Conservation (phyloP, 2,888 invertebrate genomes). For the Diaperis boleti region DNA sequence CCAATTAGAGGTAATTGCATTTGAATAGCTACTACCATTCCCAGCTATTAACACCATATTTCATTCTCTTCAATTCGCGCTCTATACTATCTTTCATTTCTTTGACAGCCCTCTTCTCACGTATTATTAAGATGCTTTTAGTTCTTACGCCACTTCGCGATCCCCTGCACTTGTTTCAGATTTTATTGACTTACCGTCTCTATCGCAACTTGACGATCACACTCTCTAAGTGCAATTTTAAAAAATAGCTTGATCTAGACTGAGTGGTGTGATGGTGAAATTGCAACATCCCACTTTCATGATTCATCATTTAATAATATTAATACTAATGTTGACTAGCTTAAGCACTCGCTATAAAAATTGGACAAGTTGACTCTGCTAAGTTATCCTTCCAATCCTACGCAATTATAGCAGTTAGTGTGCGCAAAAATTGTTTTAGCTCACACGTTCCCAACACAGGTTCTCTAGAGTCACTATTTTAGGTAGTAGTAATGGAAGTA, state of each 20-base stretch:
- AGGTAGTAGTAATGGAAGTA: slow-evolving; percentile 99
- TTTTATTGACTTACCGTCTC: slow-evolving; percentile 25
- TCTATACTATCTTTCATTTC: slow-evolving; percentile 25
- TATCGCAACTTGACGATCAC: neutral
- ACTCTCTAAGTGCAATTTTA: neutral
- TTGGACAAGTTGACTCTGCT: slow-evolving; percentile 25
- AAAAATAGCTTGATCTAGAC: neutral
- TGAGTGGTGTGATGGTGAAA: neutral
- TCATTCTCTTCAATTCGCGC: slow-evolving; percentile 23
- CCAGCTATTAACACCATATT: slow-evolving; percentile 9
- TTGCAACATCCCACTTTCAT: slow-evolving; percentile 8
- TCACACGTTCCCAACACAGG: neutral
- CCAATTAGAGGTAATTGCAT: slow-evolving; percentile 85
- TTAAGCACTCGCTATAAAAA: slow-evolving; percentile 18
- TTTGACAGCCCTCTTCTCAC: slow-evolving; percentile 22
- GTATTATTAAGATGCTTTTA: slow-evolving; percentile 29
- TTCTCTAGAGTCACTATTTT: slow-evolving; percentile 57
- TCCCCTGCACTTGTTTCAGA: slow-evolving; percentile 23
- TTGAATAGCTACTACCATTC: slow-evolving; percentile 16
- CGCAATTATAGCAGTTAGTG: slow-evolving; percentile 25
- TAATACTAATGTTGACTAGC: slow-evolving; percentile 23
- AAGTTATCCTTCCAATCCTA: slow-evolving; percentile 24
- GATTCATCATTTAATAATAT: slow-evolving; percentile 16
- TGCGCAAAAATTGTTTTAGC: slow-evolving; percentile 21
- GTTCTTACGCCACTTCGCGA: slow-evolving; percentile 24